Evolutionary conservation across 2,113 vertebrate species (phyloP).

Genomic region (Alectura lathami): DNA sequence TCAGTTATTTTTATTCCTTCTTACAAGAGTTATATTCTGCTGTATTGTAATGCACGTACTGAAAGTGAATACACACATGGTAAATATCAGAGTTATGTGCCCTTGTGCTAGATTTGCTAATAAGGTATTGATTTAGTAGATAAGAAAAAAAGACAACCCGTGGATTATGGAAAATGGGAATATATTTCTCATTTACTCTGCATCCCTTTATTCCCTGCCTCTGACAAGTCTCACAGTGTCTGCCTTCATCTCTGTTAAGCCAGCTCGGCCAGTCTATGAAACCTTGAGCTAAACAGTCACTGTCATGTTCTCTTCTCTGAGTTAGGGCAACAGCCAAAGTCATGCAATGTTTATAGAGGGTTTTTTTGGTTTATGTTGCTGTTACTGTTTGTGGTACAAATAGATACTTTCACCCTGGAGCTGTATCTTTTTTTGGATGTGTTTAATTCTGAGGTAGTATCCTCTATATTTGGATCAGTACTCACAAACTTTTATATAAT

Average conservation of each 20-base stretch:
- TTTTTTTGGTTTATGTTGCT: not conserved
- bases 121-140: not conserved
- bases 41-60: not conserved
- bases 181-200: not conserved
- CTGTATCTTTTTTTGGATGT: not conserved
- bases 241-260: not conserved
- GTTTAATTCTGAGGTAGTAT: not conserved
- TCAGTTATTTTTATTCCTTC: not conserved
- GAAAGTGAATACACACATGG: not conserved
- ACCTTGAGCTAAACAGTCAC: not conserved
- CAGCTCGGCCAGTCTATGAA: not conserved
- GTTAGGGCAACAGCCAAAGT: not conserved
- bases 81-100: not conserved
- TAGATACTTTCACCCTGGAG: constrained; percentile 16
- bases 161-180: not conserved
- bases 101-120: not conserved
- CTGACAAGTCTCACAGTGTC: not conserved
- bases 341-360: not conserved
- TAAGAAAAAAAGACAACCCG: not conserved
- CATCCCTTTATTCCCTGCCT: not conserved
- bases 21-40: not conserved
- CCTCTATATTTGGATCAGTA: not conserved
- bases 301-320: not conserved
- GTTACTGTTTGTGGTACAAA: constrained; percentile 2
- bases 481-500: not conserved